phyloP scores from a whole-genome alignment of 2,113 vertebrate genomes.

The Dolichotis patagonum region DNA sequence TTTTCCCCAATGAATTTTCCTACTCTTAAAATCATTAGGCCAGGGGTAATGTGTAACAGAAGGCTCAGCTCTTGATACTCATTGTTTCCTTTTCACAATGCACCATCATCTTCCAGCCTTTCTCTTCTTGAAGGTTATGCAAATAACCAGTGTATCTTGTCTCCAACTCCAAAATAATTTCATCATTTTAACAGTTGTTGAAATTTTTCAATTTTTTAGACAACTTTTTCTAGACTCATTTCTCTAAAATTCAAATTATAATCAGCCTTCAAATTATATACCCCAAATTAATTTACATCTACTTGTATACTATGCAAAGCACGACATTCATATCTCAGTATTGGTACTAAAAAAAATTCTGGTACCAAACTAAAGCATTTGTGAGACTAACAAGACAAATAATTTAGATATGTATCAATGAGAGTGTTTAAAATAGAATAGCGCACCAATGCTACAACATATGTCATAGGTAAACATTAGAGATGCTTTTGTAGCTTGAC shows the following conservation, averaged over 20 bases:
- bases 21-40: not conserved
- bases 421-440: not conserved
- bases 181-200: not conserved
- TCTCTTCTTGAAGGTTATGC: not conserved
- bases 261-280: not conserved
- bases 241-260: not conserved
- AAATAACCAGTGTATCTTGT: not conserved
- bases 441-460: not conserved
- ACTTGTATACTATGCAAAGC: not conserved
- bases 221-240: conserved; percentile 15
- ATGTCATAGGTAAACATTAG: conserved; percentile 2
- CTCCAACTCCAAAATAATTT: not conserved
- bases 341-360: not conserved
- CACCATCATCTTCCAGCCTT: not conserved
- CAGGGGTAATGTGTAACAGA: not conserved
- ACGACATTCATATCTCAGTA: not conserved
- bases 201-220: not conserved
- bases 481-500: not conserved
- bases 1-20: not conserved
- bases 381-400: not conserved
- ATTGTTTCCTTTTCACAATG: not conserved
- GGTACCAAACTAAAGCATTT: not conserved
- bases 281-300: conserved; percentile 11
- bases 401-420: conserved; percentile 6
- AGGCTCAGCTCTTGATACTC: not conserved